Evolutionary conservation across 2,113 vertebrate species (phyloP).

Genomic region (Myodes glareolus): DNA sequence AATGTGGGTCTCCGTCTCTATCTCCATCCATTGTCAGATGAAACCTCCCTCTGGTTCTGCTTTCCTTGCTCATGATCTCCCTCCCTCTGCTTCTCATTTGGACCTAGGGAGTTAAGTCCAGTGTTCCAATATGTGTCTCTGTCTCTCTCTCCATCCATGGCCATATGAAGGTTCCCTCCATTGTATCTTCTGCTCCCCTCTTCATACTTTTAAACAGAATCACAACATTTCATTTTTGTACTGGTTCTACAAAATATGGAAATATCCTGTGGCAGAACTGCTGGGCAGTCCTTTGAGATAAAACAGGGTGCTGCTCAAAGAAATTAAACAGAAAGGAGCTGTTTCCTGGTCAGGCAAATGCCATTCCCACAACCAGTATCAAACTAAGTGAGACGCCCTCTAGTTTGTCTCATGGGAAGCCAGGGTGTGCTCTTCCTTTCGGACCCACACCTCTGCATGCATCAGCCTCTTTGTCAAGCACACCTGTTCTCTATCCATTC

Average conservation of each 20-base stretch:
- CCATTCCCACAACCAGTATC: neutral
- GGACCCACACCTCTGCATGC: neutral
- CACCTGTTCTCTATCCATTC: neutral
- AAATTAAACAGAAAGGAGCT: neutral
- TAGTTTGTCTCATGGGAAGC: neutral
- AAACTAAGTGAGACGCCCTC: neutral
- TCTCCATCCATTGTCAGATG: too few relatives aligned
- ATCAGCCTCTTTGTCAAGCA: neutral
- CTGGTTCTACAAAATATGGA: neutral
- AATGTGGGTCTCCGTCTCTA: too few relatives aligned
- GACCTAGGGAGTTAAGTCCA: too few relatives aligned
- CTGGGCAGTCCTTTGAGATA: neutral
- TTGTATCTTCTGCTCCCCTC: too few relatives aligned
- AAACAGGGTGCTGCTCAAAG: neutral
- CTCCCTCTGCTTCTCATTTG: too few relatives aligned
- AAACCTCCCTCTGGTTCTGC: too few relatives aligned
- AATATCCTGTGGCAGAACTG: neutral
- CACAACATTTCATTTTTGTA: neutral
- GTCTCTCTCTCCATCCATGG: too few relatives aligned
- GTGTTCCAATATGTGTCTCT: too few relatives aligned
- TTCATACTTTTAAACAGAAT: too few relatives aligned
- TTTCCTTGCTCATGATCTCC: too few relatives aligned
- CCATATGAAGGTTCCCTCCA: too few relatives aligned
- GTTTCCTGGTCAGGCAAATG: neutral
- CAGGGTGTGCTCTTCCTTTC: neutral